A percentile compares a stretch with the other conserved stretches of the same genome.
phyloP scores from a whole-genome alignment of 2,888 invertebrate genomes.

The Cheilosia pagana region DNA sequence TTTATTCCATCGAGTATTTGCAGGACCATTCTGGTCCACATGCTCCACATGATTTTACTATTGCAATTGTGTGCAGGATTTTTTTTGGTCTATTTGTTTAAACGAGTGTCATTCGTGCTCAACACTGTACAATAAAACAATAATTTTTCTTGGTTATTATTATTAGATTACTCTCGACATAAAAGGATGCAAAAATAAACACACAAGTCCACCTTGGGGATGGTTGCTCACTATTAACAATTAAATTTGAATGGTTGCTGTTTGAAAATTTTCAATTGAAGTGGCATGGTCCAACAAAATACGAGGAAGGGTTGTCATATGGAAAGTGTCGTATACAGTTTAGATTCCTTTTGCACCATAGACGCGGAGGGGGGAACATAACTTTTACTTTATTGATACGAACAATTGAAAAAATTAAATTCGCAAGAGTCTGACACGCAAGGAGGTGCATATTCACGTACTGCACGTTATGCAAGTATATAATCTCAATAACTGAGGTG shows the following conservation, averaged over 20 bases:
- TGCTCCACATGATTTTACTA: neutral
- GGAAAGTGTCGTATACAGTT: too few relatives aligned
- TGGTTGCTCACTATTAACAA: neutral
- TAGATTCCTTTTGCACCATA: too few relatives aligned
- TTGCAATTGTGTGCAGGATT: neutral
- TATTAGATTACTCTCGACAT: neutral
- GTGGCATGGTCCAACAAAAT: neutral
- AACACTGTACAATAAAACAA: constrained; percentile 11
- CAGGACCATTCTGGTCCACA: neutral
- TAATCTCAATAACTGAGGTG: too few relatives aligned
- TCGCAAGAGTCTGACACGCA: too few relatives aligned
- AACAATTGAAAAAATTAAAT: too few relatives aligned
- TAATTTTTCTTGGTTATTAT: constrained; percentile 11
- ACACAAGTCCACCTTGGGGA: neutral
- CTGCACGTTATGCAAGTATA: too few relatives aligned
- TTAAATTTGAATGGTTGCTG: neutral
- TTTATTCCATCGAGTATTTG: neutral
- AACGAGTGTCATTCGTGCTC: neutral
- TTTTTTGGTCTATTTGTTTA: neutral
- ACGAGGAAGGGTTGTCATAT: too few relatives aligned
- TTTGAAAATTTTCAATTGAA: neutral
- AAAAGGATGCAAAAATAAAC: neutral
- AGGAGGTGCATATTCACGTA: too few relatives aligned
- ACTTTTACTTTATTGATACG: too few relatives aligned
- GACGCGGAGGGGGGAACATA: too few relatives aligned